Percentiles rank a stretch among this genome's conserved stretches.
Conservation (phyloP, 2,888 invertebrate species). For the Lobophora halterata region DNA sequence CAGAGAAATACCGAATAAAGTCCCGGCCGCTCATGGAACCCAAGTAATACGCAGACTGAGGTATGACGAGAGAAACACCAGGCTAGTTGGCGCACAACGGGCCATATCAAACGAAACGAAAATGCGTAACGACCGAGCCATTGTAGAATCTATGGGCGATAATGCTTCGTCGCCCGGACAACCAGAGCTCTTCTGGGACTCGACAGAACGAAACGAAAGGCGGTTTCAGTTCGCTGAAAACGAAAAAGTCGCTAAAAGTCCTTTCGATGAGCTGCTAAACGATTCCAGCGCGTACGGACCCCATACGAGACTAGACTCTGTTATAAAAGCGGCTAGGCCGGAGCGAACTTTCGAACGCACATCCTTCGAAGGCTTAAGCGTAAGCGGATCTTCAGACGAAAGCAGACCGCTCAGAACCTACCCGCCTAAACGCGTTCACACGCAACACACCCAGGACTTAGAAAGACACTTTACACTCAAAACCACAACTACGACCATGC, state of each 20-base stretch:
- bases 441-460: conserved; percentile 32
- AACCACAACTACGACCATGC: conserved; percentile 8
- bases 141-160: conserved; percentile 57
- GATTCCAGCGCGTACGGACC: conserved; percentile 65
- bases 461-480: conserved; percentile 18
- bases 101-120: conserved; percentile 56
- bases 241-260: conserved; percentile 74
- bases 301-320: conserved; percentile 68
- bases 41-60: conserved; percentile 71
- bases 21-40: conserved; percentile 60
- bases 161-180: conserved; percentile 65
- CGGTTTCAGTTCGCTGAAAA: conserved; percentile 69
- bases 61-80: conserved; percentile 45
- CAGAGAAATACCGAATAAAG: too few relatives aligned
- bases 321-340: conserved; percentile 67
- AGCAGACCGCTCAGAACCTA: conserved; percentile 63
- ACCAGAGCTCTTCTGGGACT: conserved; percentile 72
- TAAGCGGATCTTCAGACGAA: conserved; percentile 59
- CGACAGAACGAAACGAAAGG: conserved; percentile 61
- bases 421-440: conserved; percentile 52
- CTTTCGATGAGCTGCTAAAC: conserved; percentile 66
- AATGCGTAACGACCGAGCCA: conserved; percentile 56
- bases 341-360: conserved; percentile 35
- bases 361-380: conserved; percentile 43
- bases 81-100: conserved; percentile 38